Percentiles rank a stretch among this genome's conserved stretches.
phyloP scores from a whole-genome alignment of 2,113 vertebrate species.

The Caretta caretta region DNA sequence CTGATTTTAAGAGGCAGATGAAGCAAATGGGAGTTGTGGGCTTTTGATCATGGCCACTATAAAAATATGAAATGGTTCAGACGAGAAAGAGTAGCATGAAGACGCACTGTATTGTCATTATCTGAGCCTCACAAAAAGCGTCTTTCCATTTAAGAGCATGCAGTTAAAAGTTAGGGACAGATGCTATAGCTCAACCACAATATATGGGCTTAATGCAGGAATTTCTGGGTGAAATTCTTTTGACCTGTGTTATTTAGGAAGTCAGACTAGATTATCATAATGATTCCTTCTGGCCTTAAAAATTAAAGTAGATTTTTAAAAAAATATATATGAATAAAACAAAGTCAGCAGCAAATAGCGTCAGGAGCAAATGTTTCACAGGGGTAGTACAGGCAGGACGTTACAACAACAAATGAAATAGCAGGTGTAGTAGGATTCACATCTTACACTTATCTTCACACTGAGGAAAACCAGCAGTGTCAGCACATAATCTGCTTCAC shows the following conservation, averaged over 20 bases:
- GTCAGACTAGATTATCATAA: not conserved
- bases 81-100: not conserved
- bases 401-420: not conserved
- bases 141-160: not conserved
- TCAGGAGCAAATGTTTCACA: not conserved
- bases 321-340: not conserved
- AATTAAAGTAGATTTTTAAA: not conserved
- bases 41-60: not conserved
- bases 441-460: not conserved
- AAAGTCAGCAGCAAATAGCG: not conserved
- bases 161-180: not conserved
- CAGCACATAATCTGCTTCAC: not conserved
- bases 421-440: not conserved
- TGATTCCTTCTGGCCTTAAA: not conserved
- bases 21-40: not conserved
- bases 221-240: not conserved
- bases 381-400: not conserved
- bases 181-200: not conserved
- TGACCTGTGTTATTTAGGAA: not conserved
- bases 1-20: not conserved
- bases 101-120: not conserved
- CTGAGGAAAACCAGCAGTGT: constrained; percentile 21
- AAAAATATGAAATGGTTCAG: not conserved
- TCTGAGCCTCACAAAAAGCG: not conserved
- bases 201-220: not conserved